Evolutionary conservation across 2,113 vertebrate species (phyloP), one percentile per base, ranked within the genome.

Genomic region (Trinectes maculatus): DNA sequence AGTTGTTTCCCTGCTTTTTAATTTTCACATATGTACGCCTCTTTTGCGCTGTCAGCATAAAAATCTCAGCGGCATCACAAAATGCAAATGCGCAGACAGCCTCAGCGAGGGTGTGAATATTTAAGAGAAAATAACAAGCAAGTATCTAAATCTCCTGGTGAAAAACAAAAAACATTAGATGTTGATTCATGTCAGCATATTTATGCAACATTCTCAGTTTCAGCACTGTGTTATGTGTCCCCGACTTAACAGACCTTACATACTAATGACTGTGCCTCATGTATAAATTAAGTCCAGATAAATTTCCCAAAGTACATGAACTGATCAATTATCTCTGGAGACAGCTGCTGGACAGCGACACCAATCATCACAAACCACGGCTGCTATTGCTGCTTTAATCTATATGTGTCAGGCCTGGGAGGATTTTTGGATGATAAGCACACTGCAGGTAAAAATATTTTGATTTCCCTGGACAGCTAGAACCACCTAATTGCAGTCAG

Each of bases 381-480:
- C 16, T 37, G 52, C 43, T 65, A 71, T 83, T 78, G 47, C 58
- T 15, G 56, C 1, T 72, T 63, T 39, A 53, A 81, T 82, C 53
- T 59, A 13, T 61, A 63, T 2, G 52, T 58, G 56, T 58, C 64
- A 49, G 29, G 58, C 63, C 76, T 71, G 29, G 15, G 49, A 69
- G 49, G 51, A 44, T 74, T 77, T 12, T 43, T 8, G 33, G 12
- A 22, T 11, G 51, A 64, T 52, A 67, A 77, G 24, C 43, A 70
- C 36, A 13, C 46, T 29, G 59, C 52, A 74, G 49, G 54, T 65
- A 49, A 69, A 55, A 47, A 46, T 31, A 71, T 56, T 43, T 33
- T 18, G 28, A 26, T 74, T 80, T 29, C 80, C 72, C 70, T 62
- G 69, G 79, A 85, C 75, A 73, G 57, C 72, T 63, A 46, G 26